Evolutionary conservation across 1,140 invertebrate genomes (phyloP).

Genomic region (Sarcophaga bullata): DNA sequence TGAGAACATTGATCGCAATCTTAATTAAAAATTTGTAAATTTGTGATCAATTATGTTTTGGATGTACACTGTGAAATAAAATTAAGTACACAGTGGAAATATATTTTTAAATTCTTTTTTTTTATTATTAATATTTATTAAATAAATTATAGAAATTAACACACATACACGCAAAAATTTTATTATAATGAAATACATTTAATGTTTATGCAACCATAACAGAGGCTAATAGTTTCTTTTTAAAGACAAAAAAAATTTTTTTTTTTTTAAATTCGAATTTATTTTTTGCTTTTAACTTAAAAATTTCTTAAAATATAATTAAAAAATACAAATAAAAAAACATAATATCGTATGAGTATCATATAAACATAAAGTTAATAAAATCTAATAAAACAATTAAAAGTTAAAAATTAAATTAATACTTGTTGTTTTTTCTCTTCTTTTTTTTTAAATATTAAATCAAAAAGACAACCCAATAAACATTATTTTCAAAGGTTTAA

Average conservation of each 20-base stretch:
- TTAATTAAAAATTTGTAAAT: too few relatives aligned
- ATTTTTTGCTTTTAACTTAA: too few relatives aligned
- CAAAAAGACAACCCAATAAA: too few relatives aligned
- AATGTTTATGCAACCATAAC: constrained; percentile 18
- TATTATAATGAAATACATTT: not conserved
- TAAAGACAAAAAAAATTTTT: constrained; percentile 6
- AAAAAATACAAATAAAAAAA: constrained; percentile 39
- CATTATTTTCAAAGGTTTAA: too few relatives aligned
- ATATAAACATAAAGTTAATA: constrained; percentile 44
- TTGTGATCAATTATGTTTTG: too few relatives aligned
- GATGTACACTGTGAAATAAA: too few relatives aligned
- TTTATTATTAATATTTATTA: constrained; percentile 22
- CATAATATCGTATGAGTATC: constrained; percentile 47
- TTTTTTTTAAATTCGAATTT: too few relatives aligned
- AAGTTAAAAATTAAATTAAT: constrained; percentile 36
- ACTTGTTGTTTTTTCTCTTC: constrained; percentile 16
- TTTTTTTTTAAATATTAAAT: too few relatives aligned
- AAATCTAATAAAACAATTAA: constrained; percentile 42
- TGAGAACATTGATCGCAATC: too few relatives aligned
- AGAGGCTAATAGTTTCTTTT: constrained; percentile 13
- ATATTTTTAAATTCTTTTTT: not conserved
- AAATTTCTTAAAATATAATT: constrained; percentile 18
- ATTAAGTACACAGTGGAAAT: not conserved
- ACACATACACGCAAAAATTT: not conserved
- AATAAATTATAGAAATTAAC: constrained; percentile 12